Conservation (phyloP, 1,140 invertebrate species). For the Drosophila melanica region DNA sequence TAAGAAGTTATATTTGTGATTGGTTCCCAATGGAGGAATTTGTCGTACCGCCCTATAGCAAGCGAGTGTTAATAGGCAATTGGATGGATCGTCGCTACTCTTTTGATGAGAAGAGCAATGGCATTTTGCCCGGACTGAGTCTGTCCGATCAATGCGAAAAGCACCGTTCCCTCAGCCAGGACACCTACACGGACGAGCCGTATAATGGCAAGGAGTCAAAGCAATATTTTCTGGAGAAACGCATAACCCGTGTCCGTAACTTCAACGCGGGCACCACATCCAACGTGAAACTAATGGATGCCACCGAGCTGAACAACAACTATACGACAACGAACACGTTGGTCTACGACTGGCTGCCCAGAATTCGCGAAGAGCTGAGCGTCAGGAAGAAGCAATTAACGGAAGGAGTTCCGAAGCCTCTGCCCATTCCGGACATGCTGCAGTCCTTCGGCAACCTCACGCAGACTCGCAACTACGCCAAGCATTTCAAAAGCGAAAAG, state of each 20-base stretch:
- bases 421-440: constrained; percentile 36
- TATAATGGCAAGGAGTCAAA: not conserved
- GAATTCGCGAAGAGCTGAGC: not conserved
- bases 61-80: constrained; percentile 58
- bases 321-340: constrained; percentile 61
- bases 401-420: not conserved
- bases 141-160: constrained; percentile 35
- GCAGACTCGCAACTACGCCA: constrained; percentile 29
- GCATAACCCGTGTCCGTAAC: constrained; percentile 33
- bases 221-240: constrained; percentile 23
- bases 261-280: constrained; percentile 19
- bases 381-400: not conserved
- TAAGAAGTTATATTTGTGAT: not conserved
- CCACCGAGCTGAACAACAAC: constrained; percentile 25
- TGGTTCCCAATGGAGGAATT: constrained; percentile 22
- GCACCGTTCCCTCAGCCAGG: constrained; percentile 48
- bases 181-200: constrained; percentile 27
- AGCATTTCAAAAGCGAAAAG: not conserved
- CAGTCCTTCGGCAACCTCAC: constrained; percentile 53
- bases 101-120: constrained; percentile 43
- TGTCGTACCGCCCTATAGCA: constrained; percentile 35
- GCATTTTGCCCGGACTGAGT: constrained; percentile 55
- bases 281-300: constrained; percentile 35
- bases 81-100: constrained; percentile 61
- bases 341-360: constrained; percentile 48